phyloP scores from a whole-genome alignment of 2,888 invertebrate genomes.

The Dinocampus coccinellae region DNA sequence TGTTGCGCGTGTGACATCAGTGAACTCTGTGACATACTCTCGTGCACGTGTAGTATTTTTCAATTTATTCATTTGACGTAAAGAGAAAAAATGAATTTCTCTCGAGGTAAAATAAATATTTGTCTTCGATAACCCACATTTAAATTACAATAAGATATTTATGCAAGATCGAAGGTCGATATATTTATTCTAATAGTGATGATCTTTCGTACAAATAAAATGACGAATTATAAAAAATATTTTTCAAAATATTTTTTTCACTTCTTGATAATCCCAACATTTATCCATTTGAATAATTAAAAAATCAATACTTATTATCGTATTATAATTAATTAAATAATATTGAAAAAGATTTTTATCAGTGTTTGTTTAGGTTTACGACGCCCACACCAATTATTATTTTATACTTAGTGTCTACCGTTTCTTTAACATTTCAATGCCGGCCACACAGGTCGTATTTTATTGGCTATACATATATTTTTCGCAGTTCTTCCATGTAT shows the following conservation, averaged over 20 bases:
- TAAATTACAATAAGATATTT: slow-evolving; percentile 65
- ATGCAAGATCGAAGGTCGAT: slow-evolving; percentile 55
- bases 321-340: slow-evolving; percentile 51
- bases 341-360: slow-evolving; percentile 49
- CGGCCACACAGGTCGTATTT: slow-evolving; percentile 8
- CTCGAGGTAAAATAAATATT: neutral
- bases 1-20: neutral
- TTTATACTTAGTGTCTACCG: slow-evolving; percentile 20
- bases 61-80: neutral
- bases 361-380: slow-evolving; percentile 53
- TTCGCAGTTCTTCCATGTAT: neutral
- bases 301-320: slow-evolving; percentile 19
- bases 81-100: neutral
- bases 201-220: neutral
- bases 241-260: neutral
- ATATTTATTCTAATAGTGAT: slow-evolving; percentile 25
- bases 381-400: slow-evolving; percentile 20
- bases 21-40: neutral
- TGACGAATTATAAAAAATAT: neutral
- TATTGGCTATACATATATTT: neutral
- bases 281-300: no score
- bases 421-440: neutral
- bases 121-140: slow-evolving; percentile 63
- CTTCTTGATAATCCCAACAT: no score
- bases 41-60: neutral